These are phyloP conservation scores for Himalopsyche anomala DNA, from an alignment of 2,888 invertebrate species.

Conservation along the genomic window DNA sequence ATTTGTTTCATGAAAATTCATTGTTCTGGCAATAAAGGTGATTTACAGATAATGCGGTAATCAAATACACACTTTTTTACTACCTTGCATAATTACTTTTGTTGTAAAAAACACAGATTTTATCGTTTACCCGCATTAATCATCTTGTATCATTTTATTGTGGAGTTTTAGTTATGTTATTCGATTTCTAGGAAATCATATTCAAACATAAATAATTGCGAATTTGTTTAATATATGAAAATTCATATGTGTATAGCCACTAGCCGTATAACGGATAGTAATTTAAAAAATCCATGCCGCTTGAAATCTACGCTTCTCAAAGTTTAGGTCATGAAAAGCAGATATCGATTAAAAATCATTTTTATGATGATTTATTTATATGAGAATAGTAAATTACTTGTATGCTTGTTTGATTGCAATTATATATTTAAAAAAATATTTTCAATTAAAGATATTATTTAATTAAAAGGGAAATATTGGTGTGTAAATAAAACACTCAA, in stretches of 20 bases:
- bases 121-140: slow-evolving; percentile 14
- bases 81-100: not conserved
- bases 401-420: too few species aligned
- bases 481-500: too few species aligned
- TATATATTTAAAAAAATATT: too few species aligned
- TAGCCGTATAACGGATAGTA: not conserved
- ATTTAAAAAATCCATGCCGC: not conserved
- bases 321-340: not conserved
- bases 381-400: too few species aligned
- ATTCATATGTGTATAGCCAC: not conserved
- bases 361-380: too few species aligned
- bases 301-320: not conserved
- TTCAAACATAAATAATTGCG: not conserved
- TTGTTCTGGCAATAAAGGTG: not conserved
- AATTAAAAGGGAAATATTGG: too few species aligned
- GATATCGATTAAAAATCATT: too few species aligned
- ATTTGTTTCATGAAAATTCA: not conserved
- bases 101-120: not conserved
- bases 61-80: not conserved
- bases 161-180: not conserved
- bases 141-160: not conserved
- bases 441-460: too few species aligned
- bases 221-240: not conserved
- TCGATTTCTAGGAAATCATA: slow-evolving; percentile 10
- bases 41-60: not conserved